Conservation (phyloP, 2,797 vertebrate species). For the Myiotriccus ornatus region DNA sequence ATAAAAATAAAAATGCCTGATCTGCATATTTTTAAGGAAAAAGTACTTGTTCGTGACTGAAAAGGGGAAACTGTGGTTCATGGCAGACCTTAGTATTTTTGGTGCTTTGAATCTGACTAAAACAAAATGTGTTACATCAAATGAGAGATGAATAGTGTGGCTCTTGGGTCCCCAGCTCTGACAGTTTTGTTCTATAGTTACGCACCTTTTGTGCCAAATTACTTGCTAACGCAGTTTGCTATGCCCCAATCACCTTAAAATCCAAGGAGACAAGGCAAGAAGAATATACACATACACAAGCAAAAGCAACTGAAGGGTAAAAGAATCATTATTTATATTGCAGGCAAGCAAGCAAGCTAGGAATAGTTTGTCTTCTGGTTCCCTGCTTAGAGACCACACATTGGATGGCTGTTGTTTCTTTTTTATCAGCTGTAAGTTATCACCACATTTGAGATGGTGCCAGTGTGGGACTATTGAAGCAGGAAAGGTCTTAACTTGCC, state of each 20-base stretch:
- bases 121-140: background rate
- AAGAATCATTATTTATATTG: background rate
- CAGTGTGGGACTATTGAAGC: background rate
- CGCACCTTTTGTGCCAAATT: background rate
- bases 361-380: background rate
- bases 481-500: background rate
- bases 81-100: background rate
- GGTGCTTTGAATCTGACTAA: background rate
- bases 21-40: background rate
- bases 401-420: background rate
- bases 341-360: background rate
- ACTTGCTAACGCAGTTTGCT: background rate
- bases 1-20: background rate
- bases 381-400: background rate
- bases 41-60: background rate
- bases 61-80: background rate
- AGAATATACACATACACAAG: background rate
- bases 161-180: background rate
- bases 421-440: background rate
- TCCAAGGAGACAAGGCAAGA: background rate
- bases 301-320: background rate
- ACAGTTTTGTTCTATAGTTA: background rate
- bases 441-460: background rate
- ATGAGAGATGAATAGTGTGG: background rate
- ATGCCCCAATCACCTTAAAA: background rate